Percentiles rank a stretch among this genome's conserved stretches.
phyloP scores from a whole-genome alignment of 2,113 vertebrate genomes.

The Ellobius talpinus region DNA sequence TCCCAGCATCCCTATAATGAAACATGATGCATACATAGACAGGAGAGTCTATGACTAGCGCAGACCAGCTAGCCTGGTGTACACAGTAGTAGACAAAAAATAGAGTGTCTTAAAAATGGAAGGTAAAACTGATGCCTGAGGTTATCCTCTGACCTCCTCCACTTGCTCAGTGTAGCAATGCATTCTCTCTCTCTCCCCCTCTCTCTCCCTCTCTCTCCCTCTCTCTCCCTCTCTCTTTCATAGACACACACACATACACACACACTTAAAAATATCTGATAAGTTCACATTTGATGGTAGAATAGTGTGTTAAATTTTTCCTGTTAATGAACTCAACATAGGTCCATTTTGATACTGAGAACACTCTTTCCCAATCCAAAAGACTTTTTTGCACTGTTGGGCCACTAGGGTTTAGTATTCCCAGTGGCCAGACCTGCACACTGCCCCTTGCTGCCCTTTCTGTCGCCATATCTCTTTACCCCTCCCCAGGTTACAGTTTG shows the following conservation, averaged over 20 bases:
- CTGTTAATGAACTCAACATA: not conserved
- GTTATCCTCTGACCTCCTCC: not conserved
- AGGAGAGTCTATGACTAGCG: not conserved
- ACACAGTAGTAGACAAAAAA: not conserved
- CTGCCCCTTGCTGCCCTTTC: not conserved
- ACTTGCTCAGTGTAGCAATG: not conserved
- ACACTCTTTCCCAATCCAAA: not conserved
- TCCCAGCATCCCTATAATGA: not conserved
- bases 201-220: no score
- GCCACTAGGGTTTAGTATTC: not conserved
- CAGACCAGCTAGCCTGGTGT: no score
- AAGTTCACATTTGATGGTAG: not conserved
- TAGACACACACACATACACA: not conserved
- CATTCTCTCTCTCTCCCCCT: no score
- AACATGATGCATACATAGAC: not conserved
- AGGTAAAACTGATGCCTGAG: not conserved
- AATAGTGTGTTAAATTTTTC: not conserved
- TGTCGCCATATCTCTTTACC: not conserved
- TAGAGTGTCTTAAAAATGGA: not conserved
- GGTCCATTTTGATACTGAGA: not conserved
- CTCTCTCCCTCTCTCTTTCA: no score
- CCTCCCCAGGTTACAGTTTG: not conserved
- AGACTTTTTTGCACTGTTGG: not conserved
- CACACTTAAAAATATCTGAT: not conserved
- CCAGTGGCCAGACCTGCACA: not conserved